Base-by-base conservation (phyloP, 2,888 invertebrate genomes). In the Automeris io region DNA sequence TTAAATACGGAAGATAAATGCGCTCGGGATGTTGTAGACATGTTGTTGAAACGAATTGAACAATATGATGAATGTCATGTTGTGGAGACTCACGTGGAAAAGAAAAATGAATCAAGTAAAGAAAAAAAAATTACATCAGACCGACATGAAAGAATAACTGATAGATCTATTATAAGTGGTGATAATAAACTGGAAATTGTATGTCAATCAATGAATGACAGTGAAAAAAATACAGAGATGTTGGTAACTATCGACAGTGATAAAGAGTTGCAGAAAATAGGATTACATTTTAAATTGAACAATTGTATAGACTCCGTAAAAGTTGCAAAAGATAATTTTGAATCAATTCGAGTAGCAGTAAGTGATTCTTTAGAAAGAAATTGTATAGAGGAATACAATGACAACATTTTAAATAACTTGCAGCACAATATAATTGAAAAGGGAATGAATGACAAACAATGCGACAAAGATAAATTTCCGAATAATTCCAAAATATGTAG, bases 401-500 rank as follows among this genome's bases (percentile, higher is more conserved):
- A 64, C 42, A 63, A 52, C 44, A 46, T 49, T 29, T 43, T 63
- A 25, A 61, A 64, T 41, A 47, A 46, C 8, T 61, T 64, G 38
- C 70, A 70, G 25, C 63, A 54, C 29, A 64, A 64, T 11, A 73
- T 73, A 52, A 45, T 60, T 39, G 73, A 77, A 57, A 85, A 87
- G 54, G 88, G 88, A 52, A 81, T 87, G 49, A 72, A 83, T 43
- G 86, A 81, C 39, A 78, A 78, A 57, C 47, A 61, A 35, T 47
- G 64, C 26, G 82, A 81, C 24, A 83, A 78, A 45, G 78, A 82
- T 23, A 86, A 45, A 32, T 63, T 69, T 39, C 33, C 45, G 37
- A 54, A 40, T 47, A 51, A 48, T 36, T 31, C 62, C 46, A 48
- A 55, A 56, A 34, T 59, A 42, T 23, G 51, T 35, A 64, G 69